Percentiles rank a stretch among this genome's conserved stretches.
These are phyloP conservation scores for Barypeithes pellucidus DNA, from an alignment of 2,888 invertebrate species.

Conservation along the genomic window DNA sequence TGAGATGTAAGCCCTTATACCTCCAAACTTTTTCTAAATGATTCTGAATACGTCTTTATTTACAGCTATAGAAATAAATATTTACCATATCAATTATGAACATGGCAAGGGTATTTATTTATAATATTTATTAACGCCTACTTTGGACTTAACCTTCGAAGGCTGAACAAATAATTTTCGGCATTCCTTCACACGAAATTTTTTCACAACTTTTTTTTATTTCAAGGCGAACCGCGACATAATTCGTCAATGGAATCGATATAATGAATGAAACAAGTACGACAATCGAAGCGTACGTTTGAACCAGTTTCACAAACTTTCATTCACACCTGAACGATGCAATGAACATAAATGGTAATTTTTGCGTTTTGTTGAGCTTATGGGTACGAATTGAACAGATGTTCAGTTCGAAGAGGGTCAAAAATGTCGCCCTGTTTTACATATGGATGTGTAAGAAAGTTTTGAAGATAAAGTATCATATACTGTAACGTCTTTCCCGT, in stretches of 20 bases:
- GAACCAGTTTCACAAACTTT: conserved; percentile 45
- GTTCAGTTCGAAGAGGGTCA: neutral
- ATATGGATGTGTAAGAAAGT: neutral
- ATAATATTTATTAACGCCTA: conserved; percentile 20
- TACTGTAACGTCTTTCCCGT: too few species aligned
- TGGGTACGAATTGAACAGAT: neutral
- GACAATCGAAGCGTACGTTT: conserved; percentile 39
- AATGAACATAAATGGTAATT: conserved; percentile 32
- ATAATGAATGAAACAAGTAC: conserved; percentile 44
- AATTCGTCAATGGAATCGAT: conserved; percentile 37
- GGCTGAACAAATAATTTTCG: conserved; percentile 12
- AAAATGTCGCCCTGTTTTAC: conserved; percentile 5
- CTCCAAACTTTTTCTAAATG: too few species aligned
- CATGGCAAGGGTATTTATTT: conserved; percentile 8
- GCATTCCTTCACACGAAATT: conserved; percentile 8
- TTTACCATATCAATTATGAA: neutral
- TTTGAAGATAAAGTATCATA: too few species aligned
- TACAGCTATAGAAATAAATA: too few species aligned
- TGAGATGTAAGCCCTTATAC: too few species aligned
- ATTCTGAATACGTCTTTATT: too few species aligned
- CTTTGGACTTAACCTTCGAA: conserved; percentile 5
- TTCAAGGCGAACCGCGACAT: conserved; percentile 36
- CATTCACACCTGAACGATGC: conserved; percentile 34
- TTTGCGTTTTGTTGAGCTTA: conserved; percentile 16
- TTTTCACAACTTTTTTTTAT: conserved; percentile 30